Conservation (phyloP, 1,140 invertebrate species). For the Theocolax elegans region DNA sequence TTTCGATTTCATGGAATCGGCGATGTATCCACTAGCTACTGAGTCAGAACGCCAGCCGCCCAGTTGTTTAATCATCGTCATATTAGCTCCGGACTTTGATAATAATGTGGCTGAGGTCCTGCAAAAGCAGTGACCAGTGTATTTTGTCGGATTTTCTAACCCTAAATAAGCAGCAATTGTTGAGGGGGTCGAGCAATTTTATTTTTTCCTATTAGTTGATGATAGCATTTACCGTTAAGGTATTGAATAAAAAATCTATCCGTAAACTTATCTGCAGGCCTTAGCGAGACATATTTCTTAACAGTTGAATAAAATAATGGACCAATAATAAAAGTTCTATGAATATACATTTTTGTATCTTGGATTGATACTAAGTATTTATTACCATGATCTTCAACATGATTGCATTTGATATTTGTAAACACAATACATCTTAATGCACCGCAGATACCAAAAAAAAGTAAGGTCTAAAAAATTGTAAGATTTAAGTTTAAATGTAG, state of each 20-base stretch:
- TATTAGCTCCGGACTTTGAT: conserved; percentile 46
- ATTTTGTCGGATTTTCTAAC: conserved; percentile 36
- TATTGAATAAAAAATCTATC: conserved; percentile 3
- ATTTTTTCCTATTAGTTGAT: conserved; percentile 30
- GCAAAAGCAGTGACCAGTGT: conserved; percentile 46
- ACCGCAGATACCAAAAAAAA: not conserved
- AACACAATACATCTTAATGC: not conserved
- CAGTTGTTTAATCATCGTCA: conserved; percentile 44
- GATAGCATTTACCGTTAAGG: not conserved
- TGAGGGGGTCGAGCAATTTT: conserved; percentile 38
- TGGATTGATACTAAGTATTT: not conserved
- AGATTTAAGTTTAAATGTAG: not conserved
- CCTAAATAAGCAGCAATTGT: conserved; percentile 40
- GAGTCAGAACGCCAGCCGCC: conserved; percentile 40
- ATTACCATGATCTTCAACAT: not conserved
- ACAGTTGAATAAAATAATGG: not conserved
- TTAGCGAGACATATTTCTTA: conserved; percentile 4
- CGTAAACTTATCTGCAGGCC: not conserved
- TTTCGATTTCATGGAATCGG: not conserved
- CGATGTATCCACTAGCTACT: conserved; percentile 10
- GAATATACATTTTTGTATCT: not conserved
- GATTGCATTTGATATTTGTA: not conserved
- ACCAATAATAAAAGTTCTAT: not conserved
- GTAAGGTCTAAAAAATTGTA: not conserved
- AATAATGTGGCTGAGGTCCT: conserved; percentile 41